Percentiles rank a stretch among this genome's conserved stretches.
These are phyloP conservation scores for Orchesellides sinensis DNA, from an alignment of 2,888 invertebrate genomes.

Conservation along the genomic window DNA sequence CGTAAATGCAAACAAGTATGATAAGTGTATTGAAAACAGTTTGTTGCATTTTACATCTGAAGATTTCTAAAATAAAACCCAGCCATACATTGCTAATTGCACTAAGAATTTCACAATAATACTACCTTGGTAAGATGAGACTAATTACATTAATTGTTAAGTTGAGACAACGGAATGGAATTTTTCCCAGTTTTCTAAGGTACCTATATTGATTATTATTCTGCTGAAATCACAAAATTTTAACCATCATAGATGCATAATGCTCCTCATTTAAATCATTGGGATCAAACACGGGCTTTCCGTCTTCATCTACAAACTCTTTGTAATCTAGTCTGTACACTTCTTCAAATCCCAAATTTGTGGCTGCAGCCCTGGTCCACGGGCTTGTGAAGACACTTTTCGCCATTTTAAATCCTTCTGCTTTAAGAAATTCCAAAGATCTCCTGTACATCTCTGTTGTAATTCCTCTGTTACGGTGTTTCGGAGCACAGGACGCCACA, in stretches of 20 bases:
- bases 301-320: constrained; percentile 54
- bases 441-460: constrained; percentile 56
- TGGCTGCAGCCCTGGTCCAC: constrained; percentile 49
- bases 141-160: no score
- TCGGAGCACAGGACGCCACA: constrained; percentile 47
- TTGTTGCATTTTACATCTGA: no score
- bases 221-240: neutral
- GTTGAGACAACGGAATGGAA: no score
- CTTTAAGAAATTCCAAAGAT: constrained; percentile 44
- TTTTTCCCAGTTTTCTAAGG: no score
- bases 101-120: no score
- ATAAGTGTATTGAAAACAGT: no score
- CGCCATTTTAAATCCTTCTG: constrained; percentile 63
- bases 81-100: no score
- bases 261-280: constrained; percentile 38
- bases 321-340: constrained; percentile 30
- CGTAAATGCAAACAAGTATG: no score
- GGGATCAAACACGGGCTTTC: constrained; percentile 17
- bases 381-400: constrained; percentile 68
- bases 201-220: neutral
- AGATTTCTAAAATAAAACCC: no score
- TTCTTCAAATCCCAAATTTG: constrained; percentile 57
- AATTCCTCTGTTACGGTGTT: constrained; percentile 45
- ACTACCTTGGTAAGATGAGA: no score
- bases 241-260: constrained; percentile 52